Percentiles rank a stretch among this genome's conserved stretches.
Conservation (phyloP, 53 echinoderm and acorn worm genomes). For the Echinarachnius parma region DNA sequence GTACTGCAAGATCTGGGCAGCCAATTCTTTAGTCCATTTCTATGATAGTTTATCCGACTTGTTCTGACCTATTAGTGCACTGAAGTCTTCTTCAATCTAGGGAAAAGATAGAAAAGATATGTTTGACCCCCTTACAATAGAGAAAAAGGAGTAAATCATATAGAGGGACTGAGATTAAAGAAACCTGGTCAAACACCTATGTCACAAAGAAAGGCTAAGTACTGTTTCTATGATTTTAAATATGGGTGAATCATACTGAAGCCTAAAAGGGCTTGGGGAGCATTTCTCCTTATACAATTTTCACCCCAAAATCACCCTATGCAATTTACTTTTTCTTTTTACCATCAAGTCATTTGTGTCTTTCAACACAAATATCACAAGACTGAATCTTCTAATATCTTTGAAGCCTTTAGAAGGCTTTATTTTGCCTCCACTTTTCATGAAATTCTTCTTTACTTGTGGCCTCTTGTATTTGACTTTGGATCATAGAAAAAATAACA, state of each 20-base stretch:
- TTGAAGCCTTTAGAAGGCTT: too few species aligned
- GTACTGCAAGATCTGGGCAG: slow-evolving; percentile 12
- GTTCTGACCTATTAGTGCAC: slow-evolving; percentile 15
- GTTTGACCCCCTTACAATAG: slow-evolving; percentile 7
- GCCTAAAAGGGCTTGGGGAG: background rate
- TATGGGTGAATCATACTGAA: slow-evolving; percentile 2
- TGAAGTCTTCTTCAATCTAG: slow-evolving; percentile 39
- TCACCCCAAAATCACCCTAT: slow-evolving; percentile 18
- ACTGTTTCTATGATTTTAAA: slow-evolving; percentile 19
- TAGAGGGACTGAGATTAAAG: slow-evolving; percentile 23
- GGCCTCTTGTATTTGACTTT: slow-evolving; percentile 5
- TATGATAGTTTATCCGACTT: slow-evolving; percentile 18
- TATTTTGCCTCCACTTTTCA: slow-evolving; percentile 20
- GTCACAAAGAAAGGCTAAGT: slow-evolving; percentile 23
- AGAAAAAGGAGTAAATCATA: slow-evolving; percentile 7
- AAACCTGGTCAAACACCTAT: slow-evolving; percentile 10
- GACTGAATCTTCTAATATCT: slow-evolving; percentile 6
- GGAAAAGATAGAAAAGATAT: slow-evolving; percentile 15
- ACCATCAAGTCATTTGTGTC: slow-evolving; percentile 10
- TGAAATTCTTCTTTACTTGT: slow-evolving; percentile 19
- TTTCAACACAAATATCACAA: slow-evolving; percentile 13
- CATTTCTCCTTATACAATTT: background rate
- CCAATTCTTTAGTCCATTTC: slow-evolving; percentile 24
- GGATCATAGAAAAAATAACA: slow-evolving; percentile 1
- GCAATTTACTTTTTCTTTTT: slow-evolving; percentile 16